Percentiles rank a stretch among this genome's conserved stretches.
Evolutionary conservation across 1,140 invertebrate genomes (phyloP).

Genomic region (Lucilia sericata): DNA sequence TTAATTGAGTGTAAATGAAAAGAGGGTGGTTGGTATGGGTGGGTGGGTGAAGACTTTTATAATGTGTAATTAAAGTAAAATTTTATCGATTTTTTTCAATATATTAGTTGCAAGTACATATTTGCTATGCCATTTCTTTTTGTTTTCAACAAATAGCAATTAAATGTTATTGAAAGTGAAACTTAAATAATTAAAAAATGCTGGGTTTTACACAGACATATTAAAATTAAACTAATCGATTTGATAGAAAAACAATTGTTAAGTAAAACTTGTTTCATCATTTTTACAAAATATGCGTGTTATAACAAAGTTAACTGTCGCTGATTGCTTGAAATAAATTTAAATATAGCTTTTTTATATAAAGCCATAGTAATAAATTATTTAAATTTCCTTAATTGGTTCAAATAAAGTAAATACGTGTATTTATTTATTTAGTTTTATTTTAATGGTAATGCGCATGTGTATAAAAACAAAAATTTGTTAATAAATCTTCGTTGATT

Average conservation of each 20-base stretch:
- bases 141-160: background rate
- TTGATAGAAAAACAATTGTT: too few relatives aligned
- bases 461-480: background rate
- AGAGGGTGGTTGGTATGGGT: constrained; percentile 4
- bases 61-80: background rate
- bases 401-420: background rate
- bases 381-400: background rate
- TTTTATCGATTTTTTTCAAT: constrained; percentile 18
- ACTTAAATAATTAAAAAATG: too few relatives aligned
- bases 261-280: too few relatives aligned
- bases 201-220: too few relatives aligned
- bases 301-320: too few relatives aligned
- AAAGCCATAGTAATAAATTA: background rate
- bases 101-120: background rate
- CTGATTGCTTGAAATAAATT: background rate
- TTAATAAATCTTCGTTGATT: constrained; percentile 26
- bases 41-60: background rate
- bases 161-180: too few relatives aligned
- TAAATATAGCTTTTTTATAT: background rate
- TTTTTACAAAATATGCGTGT: too few relatives aligned
- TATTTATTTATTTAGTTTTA: background rate
- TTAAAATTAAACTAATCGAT: too few relatives aligned
- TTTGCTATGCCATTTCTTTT: background rate
- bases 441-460: background rate
- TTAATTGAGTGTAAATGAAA: constrained; percentile 9